Base-by-base conservation (phyloP, 2,888 invertebrate genomes). In the Baccha elongata region DNA sequence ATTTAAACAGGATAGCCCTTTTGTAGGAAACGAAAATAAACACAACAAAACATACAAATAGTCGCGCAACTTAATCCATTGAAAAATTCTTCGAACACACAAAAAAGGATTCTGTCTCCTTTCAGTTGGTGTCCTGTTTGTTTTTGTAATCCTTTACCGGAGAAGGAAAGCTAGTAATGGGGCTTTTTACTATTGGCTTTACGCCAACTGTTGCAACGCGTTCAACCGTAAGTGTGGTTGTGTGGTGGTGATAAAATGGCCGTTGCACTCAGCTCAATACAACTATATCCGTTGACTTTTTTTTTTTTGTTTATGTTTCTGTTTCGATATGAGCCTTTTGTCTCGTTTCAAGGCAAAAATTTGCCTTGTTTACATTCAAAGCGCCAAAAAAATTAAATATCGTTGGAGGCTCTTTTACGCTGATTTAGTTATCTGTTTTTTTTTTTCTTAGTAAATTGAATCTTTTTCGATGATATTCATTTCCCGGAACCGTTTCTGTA, bases 201-300 rank as follows among this genome's bases (percentile, higher is more conserved):
- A 64, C 83, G 76, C 83, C 83, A 83, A 83, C 83, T 83, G 83
- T 83, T 83, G 83, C 83, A 83, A 83, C 26, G 67, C 60, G 44
- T 52, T 68, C 29, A 32, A 37, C 11, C 52, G 42, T 13, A 62
- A 44, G 29, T 74, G 80, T 74, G 68, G 64, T 81, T 62, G 69
- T 62, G 42, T 37, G 55, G 21, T 55, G 37, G 21, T 68, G 62
- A 68, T 83, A 78, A 76, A 83, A 83, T 83, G 83, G 83, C 78
- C 83, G 83, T 83, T 83, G 83, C 83, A 78, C 83, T 67, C 75
- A 60, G 23, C 60, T 62, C 81, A 67, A 75, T 65, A 81, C 65
- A 67, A 58, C 15, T 60, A 67, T 71, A 65, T 44, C 15, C 48
- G 67, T 68, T 42, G 68, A 62, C 73, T 62, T 52, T 53, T 69